Evolutionary conservation across 2,888 invertebrate genomes (phyloP).

Genomic region (Clepsis dumicolana): DNA sequence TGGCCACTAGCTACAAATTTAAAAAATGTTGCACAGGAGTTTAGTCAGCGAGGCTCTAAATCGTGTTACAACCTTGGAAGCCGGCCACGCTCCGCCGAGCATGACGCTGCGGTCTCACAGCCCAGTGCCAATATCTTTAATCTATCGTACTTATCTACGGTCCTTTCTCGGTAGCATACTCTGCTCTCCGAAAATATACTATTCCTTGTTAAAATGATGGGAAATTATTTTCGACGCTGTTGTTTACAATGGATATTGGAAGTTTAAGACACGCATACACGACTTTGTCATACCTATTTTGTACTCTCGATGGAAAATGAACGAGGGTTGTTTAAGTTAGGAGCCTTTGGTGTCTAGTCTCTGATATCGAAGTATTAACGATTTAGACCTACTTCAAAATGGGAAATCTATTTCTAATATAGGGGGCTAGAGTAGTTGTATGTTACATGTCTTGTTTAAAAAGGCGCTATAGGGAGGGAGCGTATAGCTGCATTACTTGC

Average conservation of each 20-base stretch:
- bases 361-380: not conserved
- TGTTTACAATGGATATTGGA: not conserved
- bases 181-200: slow-evolving; percentile 44
- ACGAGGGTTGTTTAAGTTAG: not conserved
- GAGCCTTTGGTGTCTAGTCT: not conserved
- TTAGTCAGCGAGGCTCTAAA: slow-evolving; percentile 67
- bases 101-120: slow-evolving; percentile 70
- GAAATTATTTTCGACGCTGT: slow-evolving; percentile 14
- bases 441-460: not conserved
- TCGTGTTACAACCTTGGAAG: slow-evolving; percentile 80
- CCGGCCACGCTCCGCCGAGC: slow-evolving; percentile 75
- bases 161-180: slow-evolving; percentile 51
- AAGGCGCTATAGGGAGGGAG: no score
- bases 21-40: slow-evolving; percentile 65
- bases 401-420: not conserved
- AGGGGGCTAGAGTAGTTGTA: not conserved
- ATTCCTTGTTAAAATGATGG: slow-evolving; percentile 36
- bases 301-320: not conserved
- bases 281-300: not conserved
- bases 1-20: slow-evolving; percentile 44
- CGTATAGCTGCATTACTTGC: no score
- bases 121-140: slow-evolving; percentile 73
- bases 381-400: not conserved
- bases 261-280: not conserved
- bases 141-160: slow-evolving; percentile 63